Base-by-base conservation (phyloP, 2,888 invertebrate genomes). In the Stenolophus ochropezus region DNA sequence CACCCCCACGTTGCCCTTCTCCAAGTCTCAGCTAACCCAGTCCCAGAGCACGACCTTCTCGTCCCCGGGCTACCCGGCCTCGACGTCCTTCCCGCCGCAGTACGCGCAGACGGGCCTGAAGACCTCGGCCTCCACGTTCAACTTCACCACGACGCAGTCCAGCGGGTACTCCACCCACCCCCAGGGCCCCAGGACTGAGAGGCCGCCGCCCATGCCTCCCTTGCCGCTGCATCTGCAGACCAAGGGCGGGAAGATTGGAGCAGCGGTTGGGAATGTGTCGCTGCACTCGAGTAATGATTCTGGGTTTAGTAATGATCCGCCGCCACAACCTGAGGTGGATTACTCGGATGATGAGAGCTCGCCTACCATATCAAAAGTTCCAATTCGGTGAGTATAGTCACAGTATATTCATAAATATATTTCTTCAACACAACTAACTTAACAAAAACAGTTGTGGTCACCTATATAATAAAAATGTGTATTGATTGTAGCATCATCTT, bases 241-340 rank as follows among this genome's bases (percentile, higher is more conserved):
- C 53, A 87, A 83, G 82, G 85, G 84, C 14, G 87, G 87, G 51
- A 89, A 87, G 85, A 89, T 87, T 77, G 89, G 88, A 85, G 89
- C 88, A 82, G 89, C 90, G 21, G 93, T 93, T 61, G 94, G 94
- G 82, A 94, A 94, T 87, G 93, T 94, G 0, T 96, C 96, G 51
- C 92, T 97, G 85, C 96, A 97, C 89, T 96, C 96, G 89, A 96
- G 96, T 88, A 97, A 97, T 89, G 97, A 97, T 89, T 96, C 96
- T 85, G 97, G 97, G 14, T 97, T 97, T 89, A 96, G 96, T 86
- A 96, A 97, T 88, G 97, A 97, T 87, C 94, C 95, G 6, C 93
- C 93, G 27, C 96, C 96, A 2, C 96, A 96, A 87, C 97, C 97
- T 20, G 96, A 97, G 89, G 93, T 96, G 82, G 96, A 97, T 89